A percentile compares a stretch with the other conserved stretches of the same genome.
Evolutionary conservation across 2,888 invertebrate genomes (phyloP).

Genomic region (Caenorhabditis wallacei): DNA sequence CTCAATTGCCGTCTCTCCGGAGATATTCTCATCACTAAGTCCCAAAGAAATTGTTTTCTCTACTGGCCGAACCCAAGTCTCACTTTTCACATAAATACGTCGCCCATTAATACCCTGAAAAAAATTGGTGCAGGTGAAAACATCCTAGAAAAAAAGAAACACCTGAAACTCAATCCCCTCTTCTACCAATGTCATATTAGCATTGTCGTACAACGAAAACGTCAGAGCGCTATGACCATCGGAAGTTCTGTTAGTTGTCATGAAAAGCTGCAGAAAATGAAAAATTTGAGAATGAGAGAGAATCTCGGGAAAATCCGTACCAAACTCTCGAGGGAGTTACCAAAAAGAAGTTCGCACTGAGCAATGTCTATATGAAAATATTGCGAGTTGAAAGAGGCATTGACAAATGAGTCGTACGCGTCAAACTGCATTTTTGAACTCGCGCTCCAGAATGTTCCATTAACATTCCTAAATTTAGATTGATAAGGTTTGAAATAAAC

Average conservation of each 20-base stretch:
- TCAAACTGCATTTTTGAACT: conserved; percentile 65
- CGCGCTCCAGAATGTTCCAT: conserved; percentile 65
- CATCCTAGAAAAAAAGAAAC: neutral
- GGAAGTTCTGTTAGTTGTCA: conserved; percentile 54
- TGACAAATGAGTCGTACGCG: conserved; percentile 65
- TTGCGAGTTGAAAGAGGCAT: conserved; percentile 46
- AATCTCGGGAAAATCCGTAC: conserved; percentile 9
- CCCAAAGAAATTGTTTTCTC: conserved; percentile 54
- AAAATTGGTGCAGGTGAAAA: no score
- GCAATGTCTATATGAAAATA: conserved; percentile 35
- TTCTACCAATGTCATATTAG: conserved; percentile 64
- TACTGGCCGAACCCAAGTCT: conserved; percentile 59
- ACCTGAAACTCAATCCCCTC: conserved; percentile 65
- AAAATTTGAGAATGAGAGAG: neutral
- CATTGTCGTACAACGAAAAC: conserved; percentile 58
- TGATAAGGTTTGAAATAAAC: neutral
- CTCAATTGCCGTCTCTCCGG: conserved; percentile 51
- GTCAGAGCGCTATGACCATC: conserved; percentile 58
- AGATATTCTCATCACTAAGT: neutral
- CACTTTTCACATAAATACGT: conserved; percentile 48
- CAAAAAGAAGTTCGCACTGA: conserved; percentile 37
- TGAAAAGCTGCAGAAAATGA: conserved; percentile 41
- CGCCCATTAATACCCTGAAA: conserved; percentile 25
- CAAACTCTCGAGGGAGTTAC: conserved; percentile 42
- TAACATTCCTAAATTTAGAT: conserved; percentile 50